phyloP scores from a whole-genome alignment of 92 coral and sea anemone genomes.

The Porites rus region DNA sequence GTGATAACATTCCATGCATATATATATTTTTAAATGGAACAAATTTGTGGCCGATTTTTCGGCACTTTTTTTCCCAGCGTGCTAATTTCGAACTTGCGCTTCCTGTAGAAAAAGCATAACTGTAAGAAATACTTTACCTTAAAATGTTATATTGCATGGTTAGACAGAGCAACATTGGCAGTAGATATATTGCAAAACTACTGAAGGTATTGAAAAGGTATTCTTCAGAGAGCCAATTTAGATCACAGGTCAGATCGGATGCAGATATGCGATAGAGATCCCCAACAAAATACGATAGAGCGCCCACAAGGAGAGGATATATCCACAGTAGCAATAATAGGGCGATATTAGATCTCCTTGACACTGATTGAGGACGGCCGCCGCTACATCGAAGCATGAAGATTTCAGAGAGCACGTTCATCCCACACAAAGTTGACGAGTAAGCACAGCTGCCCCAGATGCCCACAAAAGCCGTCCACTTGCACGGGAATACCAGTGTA shows the following conservation, averaged over 20 bases:
- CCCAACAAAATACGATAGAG: not conserved
- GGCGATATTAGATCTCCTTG: not conserved
- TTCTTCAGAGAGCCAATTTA: conserved; percentile 27
- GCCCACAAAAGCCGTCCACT: conserved; percentile 4
- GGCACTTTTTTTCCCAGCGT: no score
- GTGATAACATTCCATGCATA: no score
- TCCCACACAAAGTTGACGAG: conserved; percentile 17
- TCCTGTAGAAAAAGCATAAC: not conserved
- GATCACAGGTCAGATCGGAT: conserved; percentile 16
- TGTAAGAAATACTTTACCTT: conserved; percentile 12
- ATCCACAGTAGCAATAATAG: conserved; percentile 5
- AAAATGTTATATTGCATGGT: conserved; percentile 1
- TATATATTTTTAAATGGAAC: no score
- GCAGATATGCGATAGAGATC: not conserved
- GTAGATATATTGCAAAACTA: not conserved
- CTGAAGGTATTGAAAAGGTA: not conserved
- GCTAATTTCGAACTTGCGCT: no score
- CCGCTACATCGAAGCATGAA: not conserved
- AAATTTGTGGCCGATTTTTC: no score
- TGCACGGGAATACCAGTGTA: not conserved
- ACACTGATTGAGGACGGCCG: not conserved
- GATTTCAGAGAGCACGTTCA: conserved; percentile 13
- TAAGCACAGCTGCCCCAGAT: conserved; percentile 8
- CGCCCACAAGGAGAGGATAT: conserved; percentile 3
- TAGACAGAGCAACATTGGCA: conserved; percentile 15